Conservation (phyloP, 1,140 invertebrate genomes). For the Zophobas atratus region DNA sequence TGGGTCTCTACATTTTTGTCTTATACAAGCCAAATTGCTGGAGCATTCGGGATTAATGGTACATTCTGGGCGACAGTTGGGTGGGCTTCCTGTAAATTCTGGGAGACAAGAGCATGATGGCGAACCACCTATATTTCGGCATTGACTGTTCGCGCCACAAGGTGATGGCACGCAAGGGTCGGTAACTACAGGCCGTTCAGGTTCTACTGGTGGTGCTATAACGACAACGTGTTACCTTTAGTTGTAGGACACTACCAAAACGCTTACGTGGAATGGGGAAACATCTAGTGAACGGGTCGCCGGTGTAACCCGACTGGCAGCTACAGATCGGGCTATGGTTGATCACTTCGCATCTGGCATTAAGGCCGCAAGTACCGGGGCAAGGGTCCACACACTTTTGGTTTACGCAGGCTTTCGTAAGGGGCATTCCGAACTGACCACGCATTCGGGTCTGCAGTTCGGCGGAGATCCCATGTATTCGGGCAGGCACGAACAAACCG, state of each 20-base stretch:
- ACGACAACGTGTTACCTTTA: slow-evolving; percentile 3
- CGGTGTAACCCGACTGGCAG: slow-evolving; percentile 80
- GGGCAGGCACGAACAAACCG: slow-evolving; percentile 78
- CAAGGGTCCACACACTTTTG: slow-evolving; percentile 81
- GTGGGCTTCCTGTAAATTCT: slow-evolving; percentile 79
- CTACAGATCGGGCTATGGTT: slow-evolving; percentile 81
- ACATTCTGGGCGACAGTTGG: slow-evolving; percentile 82
- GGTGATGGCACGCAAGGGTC: slow-evolving; percentile 75
- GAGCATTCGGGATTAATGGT: slow-evolving; percentile 79
- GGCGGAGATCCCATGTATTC: slow-evolving; percentile 77
- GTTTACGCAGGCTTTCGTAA: slow-evolving; percentile 75
- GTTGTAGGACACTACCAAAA: background rate
- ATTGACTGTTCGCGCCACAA: slow-evolving; percentile 79
- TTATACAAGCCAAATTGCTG: slow-evolving; percentile 77
- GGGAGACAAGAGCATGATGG: slow-evolving; percentile 79
- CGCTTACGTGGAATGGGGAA: slow-evolving; percentile 61
- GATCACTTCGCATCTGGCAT: slow-evolving; percentile 78
- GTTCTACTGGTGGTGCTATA: slow-evolving; percentile 60
- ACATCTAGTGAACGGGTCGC: slow-evolving; percentile 77
- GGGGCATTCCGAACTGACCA: slow-evolving; percentile 78
- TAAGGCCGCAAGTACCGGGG: slow-evolving; percentile 79
- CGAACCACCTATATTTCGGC: slow-evolving; percentile 73
- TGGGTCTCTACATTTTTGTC: slow-evolving; percentile 80
- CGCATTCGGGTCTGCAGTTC: slow-evolving; percentile 77
- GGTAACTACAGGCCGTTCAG: slow-evolving; percentile 60